phyloP scores from a whole-genome alignment of 1,140 invertebrate genomes.

The Myzus persicae region DNA sequence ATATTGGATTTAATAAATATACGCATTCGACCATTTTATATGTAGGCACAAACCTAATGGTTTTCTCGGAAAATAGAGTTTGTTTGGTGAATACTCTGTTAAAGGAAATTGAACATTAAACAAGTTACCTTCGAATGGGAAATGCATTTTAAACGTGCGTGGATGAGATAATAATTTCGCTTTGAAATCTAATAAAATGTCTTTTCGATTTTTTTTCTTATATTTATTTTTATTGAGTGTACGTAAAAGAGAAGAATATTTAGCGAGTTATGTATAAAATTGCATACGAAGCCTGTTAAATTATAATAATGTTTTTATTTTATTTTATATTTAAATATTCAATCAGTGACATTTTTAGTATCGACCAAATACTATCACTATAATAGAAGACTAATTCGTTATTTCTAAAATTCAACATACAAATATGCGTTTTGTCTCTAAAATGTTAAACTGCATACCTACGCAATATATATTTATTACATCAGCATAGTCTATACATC shows the following conservation, averaged over 20 bases:
- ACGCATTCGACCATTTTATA: neutral
- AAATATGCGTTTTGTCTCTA: too few species aligned
- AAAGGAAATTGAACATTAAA: conserved; percentile 40
- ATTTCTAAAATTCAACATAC: too few species aligned
- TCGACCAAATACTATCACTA: neutral
- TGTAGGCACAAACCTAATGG: neutral
- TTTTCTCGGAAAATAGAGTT: neutral
- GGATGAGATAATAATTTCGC: conserved; percentile 20
- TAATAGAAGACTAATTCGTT: neutral
- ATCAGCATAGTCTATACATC: too few species aligned
- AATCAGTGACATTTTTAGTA: neutral
- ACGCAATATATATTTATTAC: too few species aligned
- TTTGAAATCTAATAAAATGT: conserved; percentile 34
- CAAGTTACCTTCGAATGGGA: neutral
- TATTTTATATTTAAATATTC: neutral
- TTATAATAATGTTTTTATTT: neutral
- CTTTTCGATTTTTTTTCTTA: neutral
- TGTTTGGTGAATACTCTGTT: neutral
- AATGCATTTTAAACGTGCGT: conserved; percentile 24
- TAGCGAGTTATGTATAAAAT: neutral
- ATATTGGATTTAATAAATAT: neutral
- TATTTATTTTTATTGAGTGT: neutral
- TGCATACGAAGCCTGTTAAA: neutral
- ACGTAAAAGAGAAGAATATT: neutral
- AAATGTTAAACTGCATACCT: too few species aligned